These are phyloP conservation scores for Drosophila peninsularis DNA, from an alignment of 2,888 invertebrate species.

Conservation along the genomic window DNA sequence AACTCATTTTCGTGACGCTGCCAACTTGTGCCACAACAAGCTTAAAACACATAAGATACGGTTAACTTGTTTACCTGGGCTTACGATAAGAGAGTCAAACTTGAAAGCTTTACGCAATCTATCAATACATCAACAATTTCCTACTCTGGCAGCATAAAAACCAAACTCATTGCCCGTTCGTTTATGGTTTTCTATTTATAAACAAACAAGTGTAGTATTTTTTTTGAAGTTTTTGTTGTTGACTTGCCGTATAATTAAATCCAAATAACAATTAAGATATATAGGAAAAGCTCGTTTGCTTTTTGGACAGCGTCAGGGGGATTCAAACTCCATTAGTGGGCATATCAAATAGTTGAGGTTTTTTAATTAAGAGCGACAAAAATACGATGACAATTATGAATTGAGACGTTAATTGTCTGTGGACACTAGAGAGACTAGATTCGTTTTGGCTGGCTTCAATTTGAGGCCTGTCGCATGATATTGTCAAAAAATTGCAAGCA, in stretches of 20 bases:
- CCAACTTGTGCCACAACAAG: constrained; percentile 6
- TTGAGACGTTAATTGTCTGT: constrained; percentile 64
- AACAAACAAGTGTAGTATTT: constrained; percentile 9
- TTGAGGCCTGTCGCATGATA: constrained; percentile 56
- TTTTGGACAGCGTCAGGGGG: constrained; percentile 6
- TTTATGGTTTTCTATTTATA: constrained; percentile 14
- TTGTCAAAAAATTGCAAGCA: constrained; percentile 54
- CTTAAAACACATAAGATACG: not conserved
- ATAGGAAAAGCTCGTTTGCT: constrained; percentile 16
- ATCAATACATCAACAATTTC: constrained; percentile 5
- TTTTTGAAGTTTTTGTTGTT: constrained; percentile 9
- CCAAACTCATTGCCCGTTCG: constrained; percentile 8
- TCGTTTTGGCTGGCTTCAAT: constrained; percentile 48
- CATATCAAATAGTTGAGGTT: constrained; percentile 44
- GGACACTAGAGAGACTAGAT: constrained; percentile 1
- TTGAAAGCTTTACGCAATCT: constrained; percentile 4
- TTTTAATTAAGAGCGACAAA: constrained; percentile 61
- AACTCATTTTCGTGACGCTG: not conserved
- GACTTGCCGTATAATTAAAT: constrained; percentile 53
- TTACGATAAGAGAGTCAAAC: constrained; percentile 15
- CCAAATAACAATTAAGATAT: constrained; percentile 61
- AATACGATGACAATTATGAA: constrained; percentile 61
- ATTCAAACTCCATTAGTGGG: constrained; percentile 27
- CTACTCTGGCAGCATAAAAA: not conserved
- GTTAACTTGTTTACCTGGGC: constrained; percentile 6